phyloP scores from a whole-genome alignment of 2,113 vertebrate genomes.

The Rhadina sibilatrix region DNA sequence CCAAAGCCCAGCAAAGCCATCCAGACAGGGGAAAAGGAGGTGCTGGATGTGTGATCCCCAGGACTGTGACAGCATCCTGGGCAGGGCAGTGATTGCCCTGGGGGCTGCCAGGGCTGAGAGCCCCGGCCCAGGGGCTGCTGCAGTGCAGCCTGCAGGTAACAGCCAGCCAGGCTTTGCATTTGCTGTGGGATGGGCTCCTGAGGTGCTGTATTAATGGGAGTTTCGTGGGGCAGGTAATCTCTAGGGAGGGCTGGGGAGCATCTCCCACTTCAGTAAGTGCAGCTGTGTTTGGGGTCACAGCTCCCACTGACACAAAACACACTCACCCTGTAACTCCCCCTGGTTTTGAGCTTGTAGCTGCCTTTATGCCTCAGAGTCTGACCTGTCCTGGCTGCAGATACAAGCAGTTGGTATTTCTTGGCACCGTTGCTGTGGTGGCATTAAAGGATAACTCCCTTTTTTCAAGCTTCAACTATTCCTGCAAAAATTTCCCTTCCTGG shows the following conservation, averaged over 20 bases:
- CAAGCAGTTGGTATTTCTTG: background rate
- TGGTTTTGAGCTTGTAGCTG: background rate
- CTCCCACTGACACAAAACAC: background rate
- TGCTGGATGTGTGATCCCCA: background rate
- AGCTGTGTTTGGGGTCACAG: background rate
- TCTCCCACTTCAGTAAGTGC: background rate
- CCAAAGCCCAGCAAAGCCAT: background rate
- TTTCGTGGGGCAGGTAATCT: background rate
- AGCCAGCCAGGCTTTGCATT: background rate
- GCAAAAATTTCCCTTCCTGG: background rate
- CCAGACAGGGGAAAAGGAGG: background rate
- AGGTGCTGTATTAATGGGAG: background rate
- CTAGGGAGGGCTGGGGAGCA: background rate
- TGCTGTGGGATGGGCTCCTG: background rate
- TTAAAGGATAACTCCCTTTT: background rate
- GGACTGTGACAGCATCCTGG: rapidly evolving
- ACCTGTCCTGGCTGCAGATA: background rate
- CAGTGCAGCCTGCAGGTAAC: background rate
- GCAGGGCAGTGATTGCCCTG: background rate
- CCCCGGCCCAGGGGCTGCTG: background rate
- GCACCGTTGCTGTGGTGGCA: background rate
- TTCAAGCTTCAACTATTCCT: background rate
- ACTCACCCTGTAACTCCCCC: background rate
- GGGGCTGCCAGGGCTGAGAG: background rate
- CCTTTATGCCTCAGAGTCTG: background rate